Evolutionary conservation across 2,888 invertebrate genomes (phyloP).

Genomic region (Thecocarcelia acutangulata): DNA sequence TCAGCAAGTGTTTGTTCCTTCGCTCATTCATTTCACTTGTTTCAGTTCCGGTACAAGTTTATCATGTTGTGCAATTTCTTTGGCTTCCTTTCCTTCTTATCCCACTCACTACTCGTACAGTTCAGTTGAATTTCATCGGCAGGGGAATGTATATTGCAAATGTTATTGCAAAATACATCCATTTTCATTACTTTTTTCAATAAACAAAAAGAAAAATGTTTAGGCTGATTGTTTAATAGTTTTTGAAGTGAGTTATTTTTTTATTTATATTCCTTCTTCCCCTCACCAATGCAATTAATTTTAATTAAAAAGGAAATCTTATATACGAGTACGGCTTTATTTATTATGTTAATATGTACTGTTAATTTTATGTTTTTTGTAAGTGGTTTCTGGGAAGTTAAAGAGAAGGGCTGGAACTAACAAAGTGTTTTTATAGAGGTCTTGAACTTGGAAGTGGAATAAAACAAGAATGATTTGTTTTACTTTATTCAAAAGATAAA

Average conservation of each 20-base stretch:
- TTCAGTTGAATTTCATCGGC: background rate
- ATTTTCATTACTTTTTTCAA: background rate
- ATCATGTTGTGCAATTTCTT: slow-evolving; percentile 1
- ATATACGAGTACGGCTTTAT: background rate
- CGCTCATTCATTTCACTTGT: background rate
- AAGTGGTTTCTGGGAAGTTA: no score
- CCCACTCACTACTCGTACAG: background rate
- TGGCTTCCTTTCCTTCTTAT: slow-evolving; percentile 15
- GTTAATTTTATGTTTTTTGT: no score
- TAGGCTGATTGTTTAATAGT: background rate
- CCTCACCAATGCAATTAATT: background rate
- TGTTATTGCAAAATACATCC: background rate
- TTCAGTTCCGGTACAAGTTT: slow-evolving; percentile 23
- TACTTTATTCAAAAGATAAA: no score
- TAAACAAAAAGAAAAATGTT: background rate
- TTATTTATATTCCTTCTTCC: no score
- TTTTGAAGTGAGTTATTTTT: background rate
- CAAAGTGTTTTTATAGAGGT: no score
- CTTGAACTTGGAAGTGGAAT: no score
- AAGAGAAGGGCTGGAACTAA: no score
- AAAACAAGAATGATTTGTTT: no score
- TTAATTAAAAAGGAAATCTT: slow-evolving; percentile 6
- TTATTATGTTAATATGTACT: background rate
- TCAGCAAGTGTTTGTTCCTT: background rate
- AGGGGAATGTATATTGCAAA: background rate